Conservation (phyloP, 2,888 invertebrate genomes). For the Calliphora vomitoria region DNA sequence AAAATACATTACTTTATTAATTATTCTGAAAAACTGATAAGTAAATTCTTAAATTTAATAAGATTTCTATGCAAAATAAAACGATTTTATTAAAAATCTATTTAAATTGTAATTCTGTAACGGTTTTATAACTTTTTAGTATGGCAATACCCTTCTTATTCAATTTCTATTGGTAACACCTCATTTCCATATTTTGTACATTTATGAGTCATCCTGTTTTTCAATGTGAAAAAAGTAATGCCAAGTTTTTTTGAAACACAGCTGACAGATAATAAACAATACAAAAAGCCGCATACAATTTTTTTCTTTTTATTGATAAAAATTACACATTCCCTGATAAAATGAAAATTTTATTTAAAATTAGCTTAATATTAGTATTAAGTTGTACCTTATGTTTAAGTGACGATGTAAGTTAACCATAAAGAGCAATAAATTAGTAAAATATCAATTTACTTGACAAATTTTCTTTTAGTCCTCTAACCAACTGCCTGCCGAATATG, state of each 20-base stretch:
- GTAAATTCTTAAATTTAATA: no score
- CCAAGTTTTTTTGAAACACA: neutral
- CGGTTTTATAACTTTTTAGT: no score
- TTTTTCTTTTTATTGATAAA: neutral
- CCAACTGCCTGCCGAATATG: constrained; percentile 81
- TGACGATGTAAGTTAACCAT: constrained; percentile 44
- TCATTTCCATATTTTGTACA: no score
- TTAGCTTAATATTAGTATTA: constrained; percentile 32
- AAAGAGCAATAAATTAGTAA: neutral
- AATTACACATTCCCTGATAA: neutral
- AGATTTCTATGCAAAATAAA: no score
- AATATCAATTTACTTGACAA: neutral
- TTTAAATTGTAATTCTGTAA: no score
- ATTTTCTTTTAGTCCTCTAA: constrained; percentile 23
- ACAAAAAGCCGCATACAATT: neutral
- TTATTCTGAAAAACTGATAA: no score
- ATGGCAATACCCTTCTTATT: no score
- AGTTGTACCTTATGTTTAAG: constrained; percentile 8
- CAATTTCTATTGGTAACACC: no score
- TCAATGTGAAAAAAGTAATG: no score
- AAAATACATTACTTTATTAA: no score
- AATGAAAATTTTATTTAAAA: constrained; percentile 27
- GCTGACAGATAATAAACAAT: constrained; percentile 4
- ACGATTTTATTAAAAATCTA: no score
- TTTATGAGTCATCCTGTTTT: no score